phyloP scores from a whole-genome alignment of 2,113 vertebrate species.

The Saimiri boliviensis region DNA sequence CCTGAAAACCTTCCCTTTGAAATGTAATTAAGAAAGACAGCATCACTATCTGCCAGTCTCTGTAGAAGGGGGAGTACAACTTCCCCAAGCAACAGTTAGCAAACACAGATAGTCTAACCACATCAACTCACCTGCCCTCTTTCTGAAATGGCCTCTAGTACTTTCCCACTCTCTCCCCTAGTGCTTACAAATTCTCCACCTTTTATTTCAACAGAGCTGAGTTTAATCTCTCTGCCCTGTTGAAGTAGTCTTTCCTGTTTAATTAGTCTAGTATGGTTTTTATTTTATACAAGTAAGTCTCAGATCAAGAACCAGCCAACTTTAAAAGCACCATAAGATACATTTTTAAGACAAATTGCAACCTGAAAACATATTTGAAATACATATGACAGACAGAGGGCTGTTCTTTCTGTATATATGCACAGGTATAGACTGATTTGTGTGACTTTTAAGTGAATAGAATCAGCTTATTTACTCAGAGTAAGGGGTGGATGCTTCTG shows the following conservation, averaged over 20 bases:
- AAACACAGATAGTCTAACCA: not conserved
- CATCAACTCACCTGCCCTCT: too few species aligned
- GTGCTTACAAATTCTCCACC: not conserved
- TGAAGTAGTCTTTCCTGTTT: not conserved
- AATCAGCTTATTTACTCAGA: not conserved
- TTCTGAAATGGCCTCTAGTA: not conserved
- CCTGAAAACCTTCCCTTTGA: not conserved
- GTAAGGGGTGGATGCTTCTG: not conserved
- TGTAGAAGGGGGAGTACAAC: not conserved
- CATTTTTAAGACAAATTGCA: not conserved
- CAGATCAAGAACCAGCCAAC: slow-evolving; percentile 2
- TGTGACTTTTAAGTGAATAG: not conserved
- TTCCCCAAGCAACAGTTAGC: not conserved
- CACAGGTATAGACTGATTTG: not conserved
- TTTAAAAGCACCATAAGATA: not conserved
- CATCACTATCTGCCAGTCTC: not conserved
- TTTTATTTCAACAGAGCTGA: not conserved
- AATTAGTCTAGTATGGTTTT: not conserved
- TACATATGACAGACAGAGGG: not conserved
- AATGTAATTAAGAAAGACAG: not conserved
- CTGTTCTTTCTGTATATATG: not conserved
- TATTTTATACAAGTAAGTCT: not conserved
- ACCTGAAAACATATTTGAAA: not conserved
- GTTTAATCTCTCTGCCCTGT: not conserved
- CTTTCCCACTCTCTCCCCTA: not conserved